Base-by-base conservation (phyloP, 2,113 vertebrate species). In the Pachycephala philippinensis region DNA sequence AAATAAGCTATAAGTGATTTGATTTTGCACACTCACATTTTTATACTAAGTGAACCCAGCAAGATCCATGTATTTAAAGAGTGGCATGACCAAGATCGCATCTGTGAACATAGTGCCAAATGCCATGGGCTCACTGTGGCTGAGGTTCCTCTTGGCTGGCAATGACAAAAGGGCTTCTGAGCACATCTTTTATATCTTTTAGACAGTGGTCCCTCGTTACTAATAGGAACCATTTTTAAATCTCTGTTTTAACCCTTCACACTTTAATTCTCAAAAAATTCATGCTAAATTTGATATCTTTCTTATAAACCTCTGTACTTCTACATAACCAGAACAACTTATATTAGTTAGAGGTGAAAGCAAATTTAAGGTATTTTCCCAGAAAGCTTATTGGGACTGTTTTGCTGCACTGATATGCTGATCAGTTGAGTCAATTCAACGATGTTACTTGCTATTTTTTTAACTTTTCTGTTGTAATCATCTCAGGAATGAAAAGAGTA, bases 181-280 rank as follows among this genome's bases (percentile, higher is more conserved):
- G 13, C 7, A 27, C 17, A 44, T 33, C 6, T 74, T 61, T 49
- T n/a, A 1, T 10, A 12, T 15, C 15, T 45, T 74, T 84, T 47
- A 87, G 42, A 21, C 14, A 71, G 24, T 11, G 8, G 11, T 33
- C 21, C 39, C 31, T 83, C 0, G 0, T 68, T 85, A 39, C 16
- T 47, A 42, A 40, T 20, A 47, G 5, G 11, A 63, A 26, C 10
- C 2, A 22, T 64, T 72, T 75, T 47, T 33, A 68, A 10, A 18
- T 28, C 27, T 54, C 39, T 83, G 11, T 56, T 89, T 83, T 59
- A 45, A 85, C 10, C 2, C 28, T 89, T 74, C 33, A 66, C 15
- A 52, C 33, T 78, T 70, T 56, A 47, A 30, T 89, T 68, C 45
- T 74, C 44, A 61, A 18, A 52, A 30, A 6, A 19, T 84, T 80